Evolutionary conservation across 2,888 invertebrate species (phyloP).

Genomic region (Eupithecia tripunctaria): DNA sequence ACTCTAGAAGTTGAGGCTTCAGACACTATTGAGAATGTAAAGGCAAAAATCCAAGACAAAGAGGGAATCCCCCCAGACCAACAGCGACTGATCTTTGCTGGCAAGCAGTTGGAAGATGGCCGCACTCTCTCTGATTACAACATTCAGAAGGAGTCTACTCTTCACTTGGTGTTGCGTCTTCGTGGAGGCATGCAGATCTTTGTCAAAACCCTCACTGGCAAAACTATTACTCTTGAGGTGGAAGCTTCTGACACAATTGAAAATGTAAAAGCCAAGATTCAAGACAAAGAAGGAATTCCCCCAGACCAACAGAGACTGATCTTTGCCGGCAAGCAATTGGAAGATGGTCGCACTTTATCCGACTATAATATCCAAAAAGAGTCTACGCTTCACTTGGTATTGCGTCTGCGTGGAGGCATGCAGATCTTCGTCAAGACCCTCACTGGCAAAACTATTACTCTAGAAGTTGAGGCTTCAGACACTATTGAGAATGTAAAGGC

Average conservation of each 20-base stretch:
- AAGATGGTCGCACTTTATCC: constrained; percentile 67
- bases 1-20: constrained; percentile 67
- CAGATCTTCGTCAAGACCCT: constrained; percentile 63
- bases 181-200: constrained; percentile 72
- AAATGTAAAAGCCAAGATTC: constrained; percentile 70
- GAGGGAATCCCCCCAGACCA: constrained; percentile 72
- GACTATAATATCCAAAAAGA: constrained; percentile 72
- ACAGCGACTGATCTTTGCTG: constrained; percentile 67
- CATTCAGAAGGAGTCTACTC: constrained; percentile 72
- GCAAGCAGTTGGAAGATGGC: constrained; percentile 72
- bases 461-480: constrained; percentile 59
- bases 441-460: constrained; percentile 60
- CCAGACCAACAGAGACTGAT: constrained; percentile 69
- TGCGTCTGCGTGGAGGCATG: constrained; percentile 68
- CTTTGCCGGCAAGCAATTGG: constrained; percentile 68
- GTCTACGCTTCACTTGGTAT: constrained; percentile 63
- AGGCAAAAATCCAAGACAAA: constrained; percentile 69
- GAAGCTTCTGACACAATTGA: constrained; percentile 68
- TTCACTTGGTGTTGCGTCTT: constrained; percentile 68
- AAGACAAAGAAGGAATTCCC: constrained; percentile 71
- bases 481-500: constrained; percentile 65
- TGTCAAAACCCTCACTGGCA: constrained; percentile 67
- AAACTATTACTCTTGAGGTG: constrained; percentile 67
- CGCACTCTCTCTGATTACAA: constrained; percentile 73
- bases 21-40: constrained; percentile 70